Conservation (phyloP, 2,113 vertebrate species). For the Isichthys henryi region DNA sequence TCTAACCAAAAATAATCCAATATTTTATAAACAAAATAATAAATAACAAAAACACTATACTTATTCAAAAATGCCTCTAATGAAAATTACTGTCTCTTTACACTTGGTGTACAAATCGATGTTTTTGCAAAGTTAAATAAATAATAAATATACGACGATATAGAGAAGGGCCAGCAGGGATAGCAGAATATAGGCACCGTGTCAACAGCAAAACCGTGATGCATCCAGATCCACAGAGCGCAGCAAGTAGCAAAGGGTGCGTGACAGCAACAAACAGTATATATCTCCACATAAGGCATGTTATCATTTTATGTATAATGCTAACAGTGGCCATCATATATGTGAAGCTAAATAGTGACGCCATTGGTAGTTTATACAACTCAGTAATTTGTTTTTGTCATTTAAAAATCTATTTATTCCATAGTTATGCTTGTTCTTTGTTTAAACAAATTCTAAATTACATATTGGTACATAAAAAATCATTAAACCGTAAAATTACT, state of each 20-base stretch:
- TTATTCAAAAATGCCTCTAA: neutral
- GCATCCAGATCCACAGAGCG: neutral
- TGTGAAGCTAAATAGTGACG: neutral
- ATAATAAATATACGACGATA: neutral
- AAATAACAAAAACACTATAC: neutral
- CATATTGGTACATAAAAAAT: neutral
- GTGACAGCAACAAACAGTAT: neutral
- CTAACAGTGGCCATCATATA: neutral
- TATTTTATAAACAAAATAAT: neutral
- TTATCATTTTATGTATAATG: neutral
- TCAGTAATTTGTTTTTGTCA: neutral
- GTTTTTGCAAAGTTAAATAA: neutral
- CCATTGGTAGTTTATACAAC: neutral
- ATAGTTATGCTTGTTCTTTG: neutral
- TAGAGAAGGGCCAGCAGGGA: neutral
- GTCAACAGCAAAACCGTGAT: neutral
- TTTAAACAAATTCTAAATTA: neutral
- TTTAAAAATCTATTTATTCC: neutral
- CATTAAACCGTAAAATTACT: neutral
- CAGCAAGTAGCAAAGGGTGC: neutral
- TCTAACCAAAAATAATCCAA: neutral
- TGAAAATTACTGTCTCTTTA: neutral
- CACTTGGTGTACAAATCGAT: neutral
- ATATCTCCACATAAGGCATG: neutral
- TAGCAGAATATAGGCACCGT: neutral